Base-by-base conservation (phyloP, 2,888 invertebrate genomes). In the Geophilus truncorum region DNA sequence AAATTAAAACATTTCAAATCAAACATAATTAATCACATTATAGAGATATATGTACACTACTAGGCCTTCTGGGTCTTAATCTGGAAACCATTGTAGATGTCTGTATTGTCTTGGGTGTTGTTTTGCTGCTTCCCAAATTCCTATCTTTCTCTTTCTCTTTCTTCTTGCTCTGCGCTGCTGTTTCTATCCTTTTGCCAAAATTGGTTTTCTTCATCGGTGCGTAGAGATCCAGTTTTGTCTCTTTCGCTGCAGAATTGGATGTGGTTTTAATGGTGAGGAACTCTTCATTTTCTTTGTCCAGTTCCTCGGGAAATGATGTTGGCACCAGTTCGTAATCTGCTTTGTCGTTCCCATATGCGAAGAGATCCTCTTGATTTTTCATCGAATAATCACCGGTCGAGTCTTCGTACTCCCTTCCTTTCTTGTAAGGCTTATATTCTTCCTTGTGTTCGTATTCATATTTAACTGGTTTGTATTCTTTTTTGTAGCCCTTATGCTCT, bases 121-220 rank as follows among this genome's bases (percentile, higher is more conserved):
- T 51, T 21, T n/a, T 51, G n/a, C 15, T 51, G n/a, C 7, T 40
- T 12, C 15, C 12, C 18, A 18, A 18, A n/a, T 51, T 51, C 18
- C 18, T 51, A 51, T 15, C 18, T 51, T 51, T n/a, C 18, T 40
- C 40, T 12, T 40, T 40, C 4, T 51, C 51, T 18, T 51, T 51
- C 18, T 5, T 51, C 21, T 18, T 51, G 15, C 4, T 51, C 51
- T 51, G 51, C 5, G 51, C 51, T 18, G 51, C 51, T 51, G 51
- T 51, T 18, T 51, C 51, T 36, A 77, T 25, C 23, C 34, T 32
- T 34, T 34, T 77, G n/a, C 77, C 77, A 34, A 34, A 77, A 34
- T 77, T 36, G 32, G 77, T 77, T 77, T 36, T 77, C 34, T 77
- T 77, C 23, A 77, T 34, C 18, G 34, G n/a, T 25, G 34, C 77